Base-by-base conservation (phyloP, 2,888 invertebrate genomes). In the Eupithecia exiguata region DNA sequence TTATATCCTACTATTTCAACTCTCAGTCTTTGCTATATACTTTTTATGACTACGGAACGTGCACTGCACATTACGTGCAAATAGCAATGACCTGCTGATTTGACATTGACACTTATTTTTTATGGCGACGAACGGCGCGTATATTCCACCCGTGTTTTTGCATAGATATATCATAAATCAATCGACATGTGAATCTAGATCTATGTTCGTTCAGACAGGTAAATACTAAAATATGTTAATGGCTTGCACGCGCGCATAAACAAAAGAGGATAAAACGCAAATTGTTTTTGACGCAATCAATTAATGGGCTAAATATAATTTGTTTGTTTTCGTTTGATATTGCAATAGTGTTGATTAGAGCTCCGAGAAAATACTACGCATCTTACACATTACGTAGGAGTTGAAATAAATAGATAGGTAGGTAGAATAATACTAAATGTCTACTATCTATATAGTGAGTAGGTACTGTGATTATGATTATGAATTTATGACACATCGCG, bases 161-260 rank as follows among this genome's bases (percentile, higher is more conserved):
- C 62, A n/a, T n/a, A 21, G 36, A 58, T 46, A 68, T 25, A 61
- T 69, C 2, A 69, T 62, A 67, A 70, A 70, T 75, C 66, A 71
- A 30, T 72, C 30, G 69, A 40, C 65, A 61, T 66, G 30, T 40
- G 46, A 25, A 71, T 69, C 53, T 72, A 72, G 16, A 35, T 63
- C 30, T 36, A 49, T 53, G 58, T 68, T 67, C 7, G 43, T 68
- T 58, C 25, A 66, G 68, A 73, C 70, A 74, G 61, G 76, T 74
- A 79, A 74, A 77, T 61, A 66, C 53, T 30, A 61, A 73, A 71
- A 69, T 71, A 77, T 79, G 67, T 68, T 78, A 77, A 79, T 76
- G 63, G 61, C 63, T 21, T 30, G 10, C 79, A 77, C 79, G 77
- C 78, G 78, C 43, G 10, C 21, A 5, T 25, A 68, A 61, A 72